A percentile compares a stretch with the other conserved stretches of the same genome.
Conservation (phyloP, 2,888 invertebrate species). For the Cyclophora albipunctata region DNA sequence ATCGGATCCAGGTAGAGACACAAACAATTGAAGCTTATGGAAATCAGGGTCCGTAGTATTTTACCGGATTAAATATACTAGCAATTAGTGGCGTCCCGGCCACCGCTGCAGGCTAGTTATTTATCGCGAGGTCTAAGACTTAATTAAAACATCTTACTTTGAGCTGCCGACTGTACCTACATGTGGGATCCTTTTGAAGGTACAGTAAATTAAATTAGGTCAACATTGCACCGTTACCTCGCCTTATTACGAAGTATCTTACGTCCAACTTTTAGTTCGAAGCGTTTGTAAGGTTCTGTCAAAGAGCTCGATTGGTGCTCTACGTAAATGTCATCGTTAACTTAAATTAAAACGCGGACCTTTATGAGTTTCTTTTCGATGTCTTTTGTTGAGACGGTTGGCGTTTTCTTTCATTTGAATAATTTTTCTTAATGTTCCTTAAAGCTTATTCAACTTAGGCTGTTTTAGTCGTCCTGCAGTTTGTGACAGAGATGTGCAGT, state of each 20-base stretch:
- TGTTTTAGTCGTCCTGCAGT: no score
- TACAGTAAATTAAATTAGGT: constrained; percentile 51
- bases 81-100: constrained; percentile 66
- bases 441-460: no score
- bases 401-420: no score
- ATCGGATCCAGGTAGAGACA: constrained; percentile 55
- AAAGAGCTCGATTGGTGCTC: no score
- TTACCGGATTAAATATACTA: constrained; percentile 72
- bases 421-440: no score
- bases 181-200: constrained; percentile 33
- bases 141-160: constrained; percentile 74
- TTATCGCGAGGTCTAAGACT: constrained; percentile 69
- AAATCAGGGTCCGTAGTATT: constrained; percentile 67
- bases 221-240: constrained; percentile 29
- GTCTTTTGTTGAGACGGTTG: no score
- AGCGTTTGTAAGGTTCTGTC: not conserved
- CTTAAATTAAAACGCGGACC: no score
- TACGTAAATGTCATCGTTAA: no score
- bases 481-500: no score
- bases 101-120: constrained; percentile 52
- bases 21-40: constrained; percentile 73
- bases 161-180: constrained; percentile 49
- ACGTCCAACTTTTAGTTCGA: not conserved
- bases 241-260: constrained; percentile 7
- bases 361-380: no score